phyloP scores from a whole-genome alignment of 2,113 vertebrate species.

The Nettapus auritus region DNA sequence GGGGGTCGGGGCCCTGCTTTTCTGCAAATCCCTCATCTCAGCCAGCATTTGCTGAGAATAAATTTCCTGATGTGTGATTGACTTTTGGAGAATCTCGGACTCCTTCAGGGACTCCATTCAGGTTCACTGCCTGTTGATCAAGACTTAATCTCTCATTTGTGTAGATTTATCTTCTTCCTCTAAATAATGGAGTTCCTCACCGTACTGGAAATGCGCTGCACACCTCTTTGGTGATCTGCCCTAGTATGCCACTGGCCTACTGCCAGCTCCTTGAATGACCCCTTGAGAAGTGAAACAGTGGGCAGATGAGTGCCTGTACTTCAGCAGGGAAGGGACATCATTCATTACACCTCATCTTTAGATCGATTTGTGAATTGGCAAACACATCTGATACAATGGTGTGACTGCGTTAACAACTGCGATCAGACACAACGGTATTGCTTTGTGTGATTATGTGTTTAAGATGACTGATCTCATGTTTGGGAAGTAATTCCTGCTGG shows the following conservation, averaged over 20 bases:
- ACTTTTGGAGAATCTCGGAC: not conserved
- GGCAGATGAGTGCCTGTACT: not conserved
- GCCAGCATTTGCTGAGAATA: not conserved
- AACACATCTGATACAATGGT: not conserved
- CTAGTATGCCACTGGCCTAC: not conserved
- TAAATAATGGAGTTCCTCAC: not conserved
- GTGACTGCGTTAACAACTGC: not conserved
- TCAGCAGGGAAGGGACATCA: not conserved
- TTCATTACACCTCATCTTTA: not conserved
- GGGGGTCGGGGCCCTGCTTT: not conserved
- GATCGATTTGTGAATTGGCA: not conserved
- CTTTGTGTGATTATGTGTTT: not conserved
- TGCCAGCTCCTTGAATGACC: not conserved
- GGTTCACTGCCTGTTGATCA: not conserved
- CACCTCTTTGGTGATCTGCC: not conserved
- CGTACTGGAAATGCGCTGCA: not conserved
- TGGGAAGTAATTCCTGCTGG: not conserved
- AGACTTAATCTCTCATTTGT: not conserved
- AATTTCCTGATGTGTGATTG: not conserved
- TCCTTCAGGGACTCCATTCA: not conserved
- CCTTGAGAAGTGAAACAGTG: not conserved
- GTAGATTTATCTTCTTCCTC: not conserved
- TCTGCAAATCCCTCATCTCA: not conserved
- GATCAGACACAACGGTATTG: not conserved
- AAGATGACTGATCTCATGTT: not conserved